Conservation (phyloP, 2,113 vertebrate genomes). For the human region DNA sequence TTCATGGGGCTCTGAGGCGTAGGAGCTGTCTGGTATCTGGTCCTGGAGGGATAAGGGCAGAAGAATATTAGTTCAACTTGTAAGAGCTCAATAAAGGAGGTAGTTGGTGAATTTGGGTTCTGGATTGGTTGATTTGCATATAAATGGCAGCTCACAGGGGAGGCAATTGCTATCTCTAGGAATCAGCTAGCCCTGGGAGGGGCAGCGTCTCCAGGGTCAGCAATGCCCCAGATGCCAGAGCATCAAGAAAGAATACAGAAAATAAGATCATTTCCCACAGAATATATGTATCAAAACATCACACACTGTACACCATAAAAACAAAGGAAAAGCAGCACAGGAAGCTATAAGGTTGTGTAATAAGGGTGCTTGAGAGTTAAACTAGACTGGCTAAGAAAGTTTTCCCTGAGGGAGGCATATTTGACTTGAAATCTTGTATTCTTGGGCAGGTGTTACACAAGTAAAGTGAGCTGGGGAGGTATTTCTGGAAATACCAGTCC, state of each 20-base stretch:
- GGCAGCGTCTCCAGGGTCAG: background rate
- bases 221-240: background rate
- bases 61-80: background rate
- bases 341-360: background rate
- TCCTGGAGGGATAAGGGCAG: background rate
- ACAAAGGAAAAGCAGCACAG: background rate
- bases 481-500: background rate
- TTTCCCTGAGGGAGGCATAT: background rate
- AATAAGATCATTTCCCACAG: background rate
- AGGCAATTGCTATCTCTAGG: background rate
- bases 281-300: background rate
- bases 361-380: background rate
- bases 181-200: background rate
- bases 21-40: background rate
- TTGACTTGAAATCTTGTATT: background rate
- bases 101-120: background rate
- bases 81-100: background rate
- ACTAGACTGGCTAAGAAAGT: background rate
- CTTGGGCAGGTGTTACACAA: background rate
- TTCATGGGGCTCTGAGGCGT: background rate
- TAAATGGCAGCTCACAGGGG: background rate
- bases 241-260: background rate
- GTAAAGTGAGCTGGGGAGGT: background rate
- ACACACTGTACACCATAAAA: background rate
- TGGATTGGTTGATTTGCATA: background rate